These are phyloP conservation scores for Orientallactaga sibirica DNA, from an alignment of 2,797 vertebrate species.

Conservation along the genomic window DNA sequence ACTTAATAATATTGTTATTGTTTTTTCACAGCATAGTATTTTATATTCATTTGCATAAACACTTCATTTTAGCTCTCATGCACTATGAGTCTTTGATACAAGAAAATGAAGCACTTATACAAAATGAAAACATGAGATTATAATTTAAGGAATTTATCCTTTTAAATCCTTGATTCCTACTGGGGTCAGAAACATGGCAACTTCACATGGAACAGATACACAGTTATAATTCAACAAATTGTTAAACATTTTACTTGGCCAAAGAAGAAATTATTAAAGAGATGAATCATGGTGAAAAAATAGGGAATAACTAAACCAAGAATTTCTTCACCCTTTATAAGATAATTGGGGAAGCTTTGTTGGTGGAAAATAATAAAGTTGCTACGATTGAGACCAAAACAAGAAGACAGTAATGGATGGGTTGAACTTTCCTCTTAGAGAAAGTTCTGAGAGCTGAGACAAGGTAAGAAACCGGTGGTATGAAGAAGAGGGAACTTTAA, in stretches of 20 bases:
- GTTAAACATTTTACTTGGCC: neutral
- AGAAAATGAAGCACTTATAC: neutral
- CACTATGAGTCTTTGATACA: slow-evolving; percentile 18
- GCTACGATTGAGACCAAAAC: neutral
- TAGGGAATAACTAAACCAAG: neutral
- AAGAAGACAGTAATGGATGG: neutral
- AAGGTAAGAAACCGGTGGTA: neutral
- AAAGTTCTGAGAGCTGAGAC: neutral
- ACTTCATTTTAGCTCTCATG: neutral
- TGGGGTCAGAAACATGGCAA: neutral
- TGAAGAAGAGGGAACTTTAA: neutral
- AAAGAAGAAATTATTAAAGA: neutral
- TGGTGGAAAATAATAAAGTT: neutral
- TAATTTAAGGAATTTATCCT: neutral
- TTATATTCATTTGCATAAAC: neutral
- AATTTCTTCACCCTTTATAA: neutral
- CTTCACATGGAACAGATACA: neutral
- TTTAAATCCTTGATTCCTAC: neutral
- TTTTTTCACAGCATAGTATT: neutral
- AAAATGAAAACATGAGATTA: neutral
- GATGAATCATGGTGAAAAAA: neutral
- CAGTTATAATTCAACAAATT: neutral
- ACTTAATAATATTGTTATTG: neutral
- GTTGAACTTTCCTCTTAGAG: neutral
- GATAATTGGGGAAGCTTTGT: neutral